Percentiles rank a stretch among this genome's conserved stretches.
phyloP scores from a whole-genome alignment of 2,888 invertebrate genomes.

The Cheilosia urbana region DNA sequence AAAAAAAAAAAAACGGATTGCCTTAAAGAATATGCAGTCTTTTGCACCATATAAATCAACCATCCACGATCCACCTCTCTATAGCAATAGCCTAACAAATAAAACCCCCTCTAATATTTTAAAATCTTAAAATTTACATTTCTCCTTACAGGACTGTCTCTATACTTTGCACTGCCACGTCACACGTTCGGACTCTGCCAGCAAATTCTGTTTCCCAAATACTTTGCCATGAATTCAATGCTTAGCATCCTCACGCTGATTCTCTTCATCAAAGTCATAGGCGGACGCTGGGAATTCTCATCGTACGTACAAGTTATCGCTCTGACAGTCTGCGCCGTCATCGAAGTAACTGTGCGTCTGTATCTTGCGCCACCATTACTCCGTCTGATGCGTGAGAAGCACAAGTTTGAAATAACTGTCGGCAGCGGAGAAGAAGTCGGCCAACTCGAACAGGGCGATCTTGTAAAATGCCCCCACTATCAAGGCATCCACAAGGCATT shows the following conservation, averaged over 20 bases:
- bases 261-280: slow-evolving; percentile 85
- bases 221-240: slow-evolving; percentile 91
- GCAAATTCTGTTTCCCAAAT: slow-evolving; percentile 93
- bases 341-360: slow-evolving; percentile 90
- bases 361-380: slow-evolving; percentile 91
- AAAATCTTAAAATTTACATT: too few relatives aligned
- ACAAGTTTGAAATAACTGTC: slow-evolving; percentile 89
- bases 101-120: too few relatives aligned
- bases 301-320: slow-evolving; percentile 85
- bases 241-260: slow-evolving; percentile 90
- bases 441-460: slow-evolving; percentile 88
- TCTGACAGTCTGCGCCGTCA: slow-evolving; percentile 83
- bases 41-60: too few relatives aligned
- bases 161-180: slow-evolving; percentile 93
- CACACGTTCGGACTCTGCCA: slow-evolving; percentile 95
- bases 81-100: too few relatives aligned
- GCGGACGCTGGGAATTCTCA: slow-evolving; percentile 85
- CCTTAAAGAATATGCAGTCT: too few relatives aligned
- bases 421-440: slow-evolving; percentile 93
- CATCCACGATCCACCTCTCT: too few relatives aligned
- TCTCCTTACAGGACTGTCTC: slow-evolving; percentile 88
- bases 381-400: slow-evolving; percentile 89
- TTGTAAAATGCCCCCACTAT: slow-evolving; percentile 92
- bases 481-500: slow-evolving; percentile 90
- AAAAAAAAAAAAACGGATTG: too few relatives aligned